Evolutionary conservation across 2,113 vertebrate genomes (phyloP), one percentile per base, ranked within the genome.

Genomic region (Cricetomys ansorgei): DNA sequence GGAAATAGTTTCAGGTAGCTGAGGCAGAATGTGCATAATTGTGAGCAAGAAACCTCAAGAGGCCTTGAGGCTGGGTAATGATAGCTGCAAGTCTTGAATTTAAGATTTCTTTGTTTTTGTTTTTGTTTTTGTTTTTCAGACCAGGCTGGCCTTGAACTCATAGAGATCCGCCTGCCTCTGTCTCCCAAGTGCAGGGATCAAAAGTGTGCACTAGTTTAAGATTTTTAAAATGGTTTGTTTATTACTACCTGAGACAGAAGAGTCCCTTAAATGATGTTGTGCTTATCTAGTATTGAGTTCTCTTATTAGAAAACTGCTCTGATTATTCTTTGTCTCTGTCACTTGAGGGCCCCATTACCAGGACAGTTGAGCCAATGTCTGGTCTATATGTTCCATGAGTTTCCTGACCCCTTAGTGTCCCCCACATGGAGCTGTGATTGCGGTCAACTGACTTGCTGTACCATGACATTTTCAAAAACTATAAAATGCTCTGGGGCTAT

Each of bases 301-400:
- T 75, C 79, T 83, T 37, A 57, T 62, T 31, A 45, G 88, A 64
- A 72, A 59, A 59, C n/a, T 27, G 19, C 48, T 34, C n/a, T n/a
- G 64, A 70, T 75, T 57, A 7, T 23, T 23, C 0, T 43, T 43
- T 11, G 76, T 7, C 25, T 67, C 29, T 85, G 29, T 57, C 40
- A 7, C 81, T n/a, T 1, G 21, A 13, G 16, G 3, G 69, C 59
- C 6, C 0, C 0, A 15, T 25, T 59, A 31, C 53, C 13, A 5
- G 55, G 79, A n/a, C 64, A 45, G 43, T 3, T 27, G 16, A 55
- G 69, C 45, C 40, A 11, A 25, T 57, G 62, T 34, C 27, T 45
- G 4, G 62, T 34, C 27, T 45, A 5, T 50, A 67, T n/a, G 9
- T 34, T 12, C 67, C 31, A 34, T 5, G 48, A 53, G 9, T 37